Base-by-base conservation (phyloP, 2,888 invertebrate species). In the Peribatodes rhomboidaria region DNA sequence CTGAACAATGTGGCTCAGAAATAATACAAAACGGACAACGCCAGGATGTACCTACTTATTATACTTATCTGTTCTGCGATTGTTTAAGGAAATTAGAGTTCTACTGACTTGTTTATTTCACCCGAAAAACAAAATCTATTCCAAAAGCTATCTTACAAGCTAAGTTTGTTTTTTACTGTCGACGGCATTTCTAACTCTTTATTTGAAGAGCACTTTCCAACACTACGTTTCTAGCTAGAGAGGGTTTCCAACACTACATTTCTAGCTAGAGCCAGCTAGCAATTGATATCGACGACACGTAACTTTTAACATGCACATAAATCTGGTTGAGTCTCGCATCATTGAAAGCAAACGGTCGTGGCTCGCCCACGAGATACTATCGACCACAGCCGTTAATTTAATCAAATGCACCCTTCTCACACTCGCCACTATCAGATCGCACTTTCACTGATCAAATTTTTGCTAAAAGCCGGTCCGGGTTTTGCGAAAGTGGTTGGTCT, bases 381-480 rank as follows among this genome's bases (percentile, higher is more conserved):
- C 56, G 39, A 44, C 46, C 52, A 20, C 49, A 33, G 10, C 31
- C 39, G 62, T 63, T 67, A 68, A 68, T 70, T 82, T 81, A 83
- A 86, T 87, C 80, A 82, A 81, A 76, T 70, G 76, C 74, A 86
- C 86, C 84, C 85, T 84, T 82, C 78, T 75, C 70, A 67, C 66
- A 67, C 66, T 70, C 70, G 70, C 72, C 74, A 77, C 81, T 82
- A 86, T 81, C 82, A 78, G 78, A 78, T 73, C 83, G 82, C 81
- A 90, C 92, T 93, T 93, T 93, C 92, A 89, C 92, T 92, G 92
- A 88, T 92, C 86, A 92, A 91, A 92, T 91, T 92, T 92, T 92
- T 91, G 89, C 91, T 90, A 89, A 91, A 91, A 91, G 87, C 92
- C 91, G 91, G 92, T 90, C 88, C 84, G 75, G 69, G 87, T 80